phyloP scores from a whole-genome alignment of 1,140 invertebrate genomes.

The Wasmannia auropunctata region DNA sequence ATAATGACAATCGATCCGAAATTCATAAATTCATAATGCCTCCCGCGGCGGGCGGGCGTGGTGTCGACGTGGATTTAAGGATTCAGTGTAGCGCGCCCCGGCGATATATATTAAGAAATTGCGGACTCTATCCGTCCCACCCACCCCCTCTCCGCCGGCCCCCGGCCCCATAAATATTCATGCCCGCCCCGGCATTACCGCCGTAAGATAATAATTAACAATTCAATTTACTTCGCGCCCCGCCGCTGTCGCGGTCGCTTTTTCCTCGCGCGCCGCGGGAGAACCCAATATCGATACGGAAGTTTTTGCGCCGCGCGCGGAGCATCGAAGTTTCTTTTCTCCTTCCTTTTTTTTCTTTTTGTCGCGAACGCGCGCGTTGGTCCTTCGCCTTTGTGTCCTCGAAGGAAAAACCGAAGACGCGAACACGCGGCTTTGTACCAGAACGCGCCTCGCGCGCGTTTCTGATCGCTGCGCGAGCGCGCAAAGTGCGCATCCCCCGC shows the following conservation, averaged over 20 bases:
- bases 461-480: background rate
- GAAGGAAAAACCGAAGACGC: background rate
- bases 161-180: constrained; percentile 57
- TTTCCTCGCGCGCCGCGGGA: background rate
- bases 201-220: constrained; percentile 53
- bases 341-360: background rate
- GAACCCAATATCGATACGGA: constrained; percentile 15
- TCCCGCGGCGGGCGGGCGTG: background rate
- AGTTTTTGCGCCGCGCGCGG: background rate
- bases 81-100: constrained; percentile 22
- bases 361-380: background rate
- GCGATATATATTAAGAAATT: constrained; percentile 52
- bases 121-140: no score
- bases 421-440: background rate
- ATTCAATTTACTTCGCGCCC: constrained; percentile 51
- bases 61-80: constrained; percentile 36
- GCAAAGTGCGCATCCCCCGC: background rate
- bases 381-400: background rate
- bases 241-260: background rate
- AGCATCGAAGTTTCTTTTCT: background rate
- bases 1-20: constrained; percentile 26
- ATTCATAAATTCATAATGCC: constrained; percentile 50
- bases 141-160: no score
- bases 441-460: background rate
- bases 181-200: background rate